These are phyloP conservation scores for Erynnis tages DNA, from an alignment of 2,888 invertebrate species.

Conservation along the genomic window DNA sequence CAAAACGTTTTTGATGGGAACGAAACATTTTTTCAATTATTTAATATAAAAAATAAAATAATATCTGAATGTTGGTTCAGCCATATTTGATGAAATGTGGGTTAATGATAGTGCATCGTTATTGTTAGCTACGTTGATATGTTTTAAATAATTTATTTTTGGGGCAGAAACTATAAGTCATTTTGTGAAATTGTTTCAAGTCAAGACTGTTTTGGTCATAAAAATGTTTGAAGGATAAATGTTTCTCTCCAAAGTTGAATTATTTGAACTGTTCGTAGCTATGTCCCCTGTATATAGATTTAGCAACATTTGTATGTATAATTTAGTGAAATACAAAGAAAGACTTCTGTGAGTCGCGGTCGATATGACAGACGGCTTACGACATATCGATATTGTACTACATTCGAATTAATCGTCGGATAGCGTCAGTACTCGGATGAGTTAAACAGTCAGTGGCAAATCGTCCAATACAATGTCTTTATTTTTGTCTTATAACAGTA, in stretches of 20 bases:
- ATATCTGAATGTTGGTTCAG: background rate
- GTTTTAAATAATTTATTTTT: background rate
- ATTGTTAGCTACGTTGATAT: background rate
- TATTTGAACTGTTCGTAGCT: background rate
- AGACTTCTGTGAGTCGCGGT: no score
- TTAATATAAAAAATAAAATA: background rate
- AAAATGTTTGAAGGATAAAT: background rate
- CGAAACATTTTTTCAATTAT: no score
- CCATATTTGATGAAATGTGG: background rate
- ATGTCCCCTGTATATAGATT: conserved; percentile 5
- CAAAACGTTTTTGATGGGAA: background rate
- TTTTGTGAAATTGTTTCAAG: no score
- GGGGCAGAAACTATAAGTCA: background rate
- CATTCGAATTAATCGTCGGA: no score
- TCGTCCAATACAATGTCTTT: no score
- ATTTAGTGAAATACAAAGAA: conserved; percentile 2
- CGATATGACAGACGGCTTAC: no score
- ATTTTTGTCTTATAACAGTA: no score
- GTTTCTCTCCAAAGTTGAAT: background rate
- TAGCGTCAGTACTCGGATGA: no score
- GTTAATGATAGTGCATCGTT: background rate
- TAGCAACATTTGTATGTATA: conserved; percentile 9
- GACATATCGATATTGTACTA: no score
- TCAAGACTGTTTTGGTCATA: background rate
- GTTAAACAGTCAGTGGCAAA: no score